A percentile compares a stretch with the other conserved stretches of the same genome.
phyloP scores from a whole-genome alignment of 2,888 invertebrate species.

The Drosophila percnosoma region DNA sequence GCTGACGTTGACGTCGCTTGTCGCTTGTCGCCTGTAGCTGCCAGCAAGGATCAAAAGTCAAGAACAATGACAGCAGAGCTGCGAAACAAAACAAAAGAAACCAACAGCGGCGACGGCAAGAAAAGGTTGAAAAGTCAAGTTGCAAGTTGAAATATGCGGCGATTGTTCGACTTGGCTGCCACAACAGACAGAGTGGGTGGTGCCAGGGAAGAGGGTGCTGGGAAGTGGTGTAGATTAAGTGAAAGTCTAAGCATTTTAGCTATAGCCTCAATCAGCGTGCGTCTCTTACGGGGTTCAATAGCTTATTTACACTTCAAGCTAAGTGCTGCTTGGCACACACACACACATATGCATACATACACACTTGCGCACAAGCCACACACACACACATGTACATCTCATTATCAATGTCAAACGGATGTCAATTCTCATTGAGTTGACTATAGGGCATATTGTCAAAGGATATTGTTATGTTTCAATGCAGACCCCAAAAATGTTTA shows the following conservation, averaged over 20 bases:
- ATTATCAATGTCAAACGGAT: constrained; percentile 78
- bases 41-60: constrained; percentile 76
- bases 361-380: constrained; percentile 14
- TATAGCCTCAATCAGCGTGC: constrained; percentile 56
- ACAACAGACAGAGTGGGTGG: constrained; percentile 6
- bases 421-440: constrained; percentile 73
- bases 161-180: constrained; percentile 61
- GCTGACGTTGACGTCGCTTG: constrained; percentile 76
- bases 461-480: constrained; percentile 79
- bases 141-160: constrained; percentile 76
- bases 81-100: constrained; percentile 37
- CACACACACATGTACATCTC: constrained; percentile 47
- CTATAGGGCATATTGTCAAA: constrained; percentile 76
- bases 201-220: background rate
- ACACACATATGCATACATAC: constrained; percentile 14
- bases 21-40: constrained; percentile 70
- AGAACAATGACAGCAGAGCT: constrained; percentile 71
- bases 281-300: constrained; percentile 53
- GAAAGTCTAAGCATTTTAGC: constrained; percentile 68
- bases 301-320: constrained; percentile 59
- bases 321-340: constrained; percentile 44
- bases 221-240: constrained; percentile 33
- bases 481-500: constrained; percentile 43
- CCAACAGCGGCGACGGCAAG: constrained; percentile 23
- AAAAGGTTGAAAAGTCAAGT: constrained; percentile 73